Percentiles rank a stretch among this genome's conserved stretches.
phyloP scores from a whole-genome alignment of 2,113 vertebrate species.

The Semicossyphus pulcher region DNA sequence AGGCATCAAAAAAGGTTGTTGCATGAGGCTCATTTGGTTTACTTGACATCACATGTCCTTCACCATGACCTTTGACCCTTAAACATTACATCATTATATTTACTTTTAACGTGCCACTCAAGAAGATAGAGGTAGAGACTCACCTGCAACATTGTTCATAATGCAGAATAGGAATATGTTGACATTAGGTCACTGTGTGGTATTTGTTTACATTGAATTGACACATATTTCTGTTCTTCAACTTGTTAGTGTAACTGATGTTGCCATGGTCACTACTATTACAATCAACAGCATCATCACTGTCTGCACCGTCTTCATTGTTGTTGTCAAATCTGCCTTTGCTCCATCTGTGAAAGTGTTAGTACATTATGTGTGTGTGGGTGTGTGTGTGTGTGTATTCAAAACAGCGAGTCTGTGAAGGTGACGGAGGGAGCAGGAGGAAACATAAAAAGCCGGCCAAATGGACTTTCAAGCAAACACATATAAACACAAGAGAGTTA shows the following conservation, averaged over 20 bases:
- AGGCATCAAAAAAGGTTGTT: too few species aligned
- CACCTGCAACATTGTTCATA: too few species aligned
- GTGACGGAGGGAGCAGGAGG: conserved; percentile 31
- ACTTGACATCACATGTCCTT: too few species aligned
- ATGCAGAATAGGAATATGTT: too few species aligned
- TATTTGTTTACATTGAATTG: conserved; percentile 1
- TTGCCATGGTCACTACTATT: not conserved
- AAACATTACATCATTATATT: too few species aligned
- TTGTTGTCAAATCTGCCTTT: not conserved
- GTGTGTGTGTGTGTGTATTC: conserved; percentile 12
- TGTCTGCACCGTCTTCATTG: accelerated
- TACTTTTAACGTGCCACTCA: too few species aligned
- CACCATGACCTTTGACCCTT: too few species aligned
- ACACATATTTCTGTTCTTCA: not conserved
- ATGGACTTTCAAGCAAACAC: conserved; percentile 61
- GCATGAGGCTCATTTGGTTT: too few species aligned
- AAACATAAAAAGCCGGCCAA: conserved; percentile 37
- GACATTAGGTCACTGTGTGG: too few species aligned
- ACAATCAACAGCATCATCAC: not conserved
- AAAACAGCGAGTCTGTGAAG: not conserved
- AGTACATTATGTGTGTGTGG: not conserved
- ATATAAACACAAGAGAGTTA: conserved; percentile 58
- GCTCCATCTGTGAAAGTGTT: not conserved
- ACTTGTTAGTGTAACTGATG: not conserved
- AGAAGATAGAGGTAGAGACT: too few species aligned